phyloP scores from a whole-genome alignment of 2,888 invertebrate genomes.

The Adineta ricciae region DNA sequence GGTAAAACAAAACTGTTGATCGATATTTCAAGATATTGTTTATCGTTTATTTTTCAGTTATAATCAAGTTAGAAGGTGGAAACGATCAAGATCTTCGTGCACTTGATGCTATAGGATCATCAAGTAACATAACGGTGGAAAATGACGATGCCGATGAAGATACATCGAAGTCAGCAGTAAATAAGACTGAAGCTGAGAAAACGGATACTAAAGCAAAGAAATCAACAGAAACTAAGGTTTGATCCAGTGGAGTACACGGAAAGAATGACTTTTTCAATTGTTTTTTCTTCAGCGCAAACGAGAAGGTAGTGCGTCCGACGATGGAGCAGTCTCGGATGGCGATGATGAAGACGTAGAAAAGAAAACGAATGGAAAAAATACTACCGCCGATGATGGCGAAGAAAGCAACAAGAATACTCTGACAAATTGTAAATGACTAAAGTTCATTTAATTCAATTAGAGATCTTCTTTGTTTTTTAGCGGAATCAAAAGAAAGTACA shows the following conservation, averaged over 20 bases:
- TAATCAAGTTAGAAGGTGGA: conserved; percentile 83
- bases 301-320: conserved; percentile 24
- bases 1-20: conserved; percentile 40
- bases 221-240: background rate
- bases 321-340: conserved; percentile 25
- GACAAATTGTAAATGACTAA: background rate
- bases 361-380: conserved; percentile 12
- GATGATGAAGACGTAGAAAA: conserved; percentile 30
- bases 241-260: background rate
- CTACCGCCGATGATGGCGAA: background rate
- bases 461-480: background rate
- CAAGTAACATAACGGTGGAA: conserved; percentile 36
- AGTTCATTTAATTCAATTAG: background rate
- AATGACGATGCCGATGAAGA: conserved; percentile 34
- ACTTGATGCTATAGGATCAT: conserved; percentile 57
- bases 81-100: conserved; percentile 67
- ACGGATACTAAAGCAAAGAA: background rate
- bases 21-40: conserved; percentile 2
- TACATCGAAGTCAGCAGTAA: conserved; percentile 34
- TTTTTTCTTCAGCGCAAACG: conserved; percentile 36
- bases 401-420: conserved; percentile 36
- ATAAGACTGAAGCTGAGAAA: background rate
- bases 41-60: conserved; percentile 56
- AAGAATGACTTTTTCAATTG: background rate
- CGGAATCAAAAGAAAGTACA: conserved; percentile 30